Conservation (phyloP, 2,113 vertebrate genomes). For the Prinia subflava region DNA sequence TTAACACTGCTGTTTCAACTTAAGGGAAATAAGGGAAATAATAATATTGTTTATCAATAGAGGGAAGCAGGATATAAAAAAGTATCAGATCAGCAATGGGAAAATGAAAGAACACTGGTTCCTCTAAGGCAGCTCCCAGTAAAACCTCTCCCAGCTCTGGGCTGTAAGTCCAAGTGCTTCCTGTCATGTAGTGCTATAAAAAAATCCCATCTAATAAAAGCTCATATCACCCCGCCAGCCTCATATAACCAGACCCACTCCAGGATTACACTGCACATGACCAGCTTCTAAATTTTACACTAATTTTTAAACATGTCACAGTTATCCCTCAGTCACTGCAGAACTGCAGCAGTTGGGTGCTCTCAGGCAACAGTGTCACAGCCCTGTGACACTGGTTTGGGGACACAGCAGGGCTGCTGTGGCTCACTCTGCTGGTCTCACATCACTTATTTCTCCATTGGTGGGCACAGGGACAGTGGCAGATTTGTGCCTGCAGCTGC, state of each 20-base stretch:
- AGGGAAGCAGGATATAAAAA: not conserved
- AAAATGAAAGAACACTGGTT: not conserved
- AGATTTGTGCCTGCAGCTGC: not conserved
- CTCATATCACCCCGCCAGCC: not conserved
- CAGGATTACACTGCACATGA: not conserved
- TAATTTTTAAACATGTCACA: not conserved
- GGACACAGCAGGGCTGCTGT: not conserved
- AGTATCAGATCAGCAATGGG: not conserved
- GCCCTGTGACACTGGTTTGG: not conserved
- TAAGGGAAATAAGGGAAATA: not conserved
- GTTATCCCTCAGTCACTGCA: not conserved
- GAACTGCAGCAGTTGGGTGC: not conserved
- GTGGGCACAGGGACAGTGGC: not conserved
- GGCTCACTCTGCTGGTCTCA: not conserved
- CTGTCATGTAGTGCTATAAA: not conserved
- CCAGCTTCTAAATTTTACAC: not conserved
- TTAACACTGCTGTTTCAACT: slow-evolving; percentile 19
- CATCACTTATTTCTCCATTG: not conserved
- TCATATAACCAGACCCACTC: not conserved
- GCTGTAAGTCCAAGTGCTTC: not conserved
- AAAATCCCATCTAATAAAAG: not conserved
- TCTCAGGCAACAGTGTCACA: not conserved
- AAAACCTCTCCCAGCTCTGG: not conserved
- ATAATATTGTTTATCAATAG: not conserved
- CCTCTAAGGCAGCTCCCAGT: not conserved